Evolutionary conservation across 2,888 invertebrate genomes (phyloP).

Genomic region (Alentia gelatinosa): DNA sequence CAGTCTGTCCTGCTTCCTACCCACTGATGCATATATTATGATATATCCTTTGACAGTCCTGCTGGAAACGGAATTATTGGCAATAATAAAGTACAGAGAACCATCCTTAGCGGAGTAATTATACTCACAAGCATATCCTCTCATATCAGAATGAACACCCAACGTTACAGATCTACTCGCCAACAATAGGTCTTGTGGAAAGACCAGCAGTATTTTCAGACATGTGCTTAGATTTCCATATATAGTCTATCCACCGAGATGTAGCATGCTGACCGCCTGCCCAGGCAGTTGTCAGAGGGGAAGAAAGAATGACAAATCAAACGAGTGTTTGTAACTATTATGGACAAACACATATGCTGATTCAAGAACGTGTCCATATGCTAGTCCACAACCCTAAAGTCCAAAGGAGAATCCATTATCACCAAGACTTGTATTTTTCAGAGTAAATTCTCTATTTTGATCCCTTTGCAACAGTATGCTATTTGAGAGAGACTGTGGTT

Average conservation of each 20-base stretch:
- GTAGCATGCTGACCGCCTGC: not conserved
- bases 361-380: not conserved
- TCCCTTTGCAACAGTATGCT: not conserved
- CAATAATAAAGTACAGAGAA: no score
- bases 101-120: not conserved
- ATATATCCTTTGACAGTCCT: no score
- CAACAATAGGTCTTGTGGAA: not conserved
- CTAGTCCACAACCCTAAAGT: not conserved
- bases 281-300: not conserved
- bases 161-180: not conserved
- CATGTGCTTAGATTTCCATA: not conserved
- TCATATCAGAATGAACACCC: not conserved
- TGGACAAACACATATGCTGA: not conserved
- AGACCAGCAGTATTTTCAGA: not conserved
- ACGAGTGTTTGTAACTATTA: not conserved
- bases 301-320: not conserved
- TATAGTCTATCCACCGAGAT: not conserved
- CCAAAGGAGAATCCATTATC: not conserved
- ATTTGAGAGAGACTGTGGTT: not conserved
- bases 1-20: no score
- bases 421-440: constrained; percentile 38
- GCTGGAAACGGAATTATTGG: no score
- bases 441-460: constrained; percentile 14
- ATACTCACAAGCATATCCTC: not conserved
- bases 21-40: no score